Percentiles rank a stretch among this genome's conserved stretches.
Conservation (phyloP, 2,888 invertebrate genomes). For the Campoplex capitator region DNA sequence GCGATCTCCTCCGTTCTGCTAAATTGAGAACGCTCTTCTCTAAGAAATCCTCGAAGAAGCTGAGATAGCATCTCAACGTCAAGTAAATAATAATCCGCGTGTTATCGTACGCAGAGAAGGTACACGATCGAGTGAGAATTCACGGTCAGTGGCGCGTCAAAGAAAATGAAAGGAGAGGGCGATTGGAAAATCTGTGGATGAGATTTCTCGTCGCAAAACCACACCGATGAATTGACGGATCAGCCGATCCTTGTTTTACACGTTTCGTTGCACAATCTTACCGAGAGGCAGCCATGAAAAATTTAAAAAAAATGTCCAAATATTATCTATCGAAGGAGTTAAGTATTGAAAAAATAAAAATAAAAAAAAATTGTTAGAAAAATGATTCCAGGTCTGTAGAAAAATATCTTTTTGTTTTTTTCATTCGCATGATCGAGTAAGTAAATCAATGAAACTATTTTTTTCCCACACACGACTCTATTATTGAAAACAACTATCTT, state of each 20-base stretch:
- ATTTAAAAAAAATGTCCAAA: not conserved
- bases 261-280: slow-evolving; percentile 54
- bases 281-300: not conserved
- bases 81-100: slow-evolving; percentile 20
- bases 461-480: not conserved
- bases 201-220: slow-evolving; percentile 51
- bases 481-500: not conserved
- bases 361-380: not conserved
- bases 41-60: not conserved
- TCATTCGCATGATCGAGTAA: not conserved
- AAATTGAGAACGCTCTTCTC: not conserved
- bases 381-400: not conserved
- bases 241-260: slow-evolving; percentile 54
- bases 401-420: not conserved
- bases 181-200: slow-evolving; percentile 1
- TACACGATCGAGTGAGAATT: slow-evolving; percentile 28
- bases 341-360: not conserved
- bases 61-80: slow-evolving; percentile 24
- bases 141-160: slow-evolving; percentile 43
- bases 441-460: not conserved
- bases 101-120: slow-evolving; percentile 12
- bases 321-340: not conserved
- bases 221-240: slow-evolving; percentile 62
- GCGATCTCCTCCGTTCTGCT: not conserved
- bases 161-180: slow-evolving; percentile 6